Evolutionary conservation across 2,797 vertebrate genomes (phyloP).

Genomic region (Molossus molossus): DNA sequence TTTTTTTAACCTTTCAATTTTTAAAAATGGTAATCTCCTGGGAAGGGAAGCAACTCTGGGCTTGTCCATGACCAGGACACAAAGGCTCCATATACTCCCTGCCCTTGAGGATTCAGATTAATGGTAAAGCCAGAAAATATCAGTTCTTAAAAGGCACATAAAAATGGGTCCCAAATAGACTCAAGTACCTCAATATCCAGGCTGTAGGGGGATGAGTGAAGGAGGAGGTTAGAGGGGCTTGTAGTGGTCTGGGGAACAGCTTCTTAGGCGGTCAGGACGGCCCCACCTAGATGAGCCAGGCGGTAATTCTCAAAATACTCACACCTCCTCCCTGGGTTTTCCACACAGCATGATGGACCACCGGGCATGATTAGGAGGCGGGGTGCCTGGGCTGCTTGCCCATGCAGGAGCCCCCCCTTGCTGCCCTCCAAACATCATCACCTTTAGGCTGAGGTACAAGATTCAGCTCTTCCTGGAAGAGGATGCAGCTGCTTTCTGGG

Average conservation of each 20-base stretch:
- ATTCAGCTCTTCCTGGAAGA: background rate
- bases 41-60: background rate
- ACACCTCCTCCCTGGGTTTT: background rate
- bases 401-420: background rate
- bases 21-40: background rate
- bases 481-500: background rate
- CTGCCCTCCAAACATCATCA: background rate
- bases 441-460: background rate
- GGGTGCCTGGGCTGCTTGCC: background rate
- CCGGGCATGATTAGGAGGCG: background rate
- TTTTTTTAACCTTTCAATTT: background rate
- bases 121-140: too few relatives aligned
- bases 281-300: background rate
- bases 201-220: background rate
- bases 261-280: background rate
- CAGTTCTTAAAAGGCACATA: background rate
- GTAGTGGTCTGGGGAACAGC: rapidly evolving
- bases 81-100: background rate
- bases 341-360: background rate
- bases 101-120: background rate
- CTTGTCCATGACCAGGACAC: background rate
- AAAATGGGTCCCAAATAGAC: background rate
- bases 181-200: background rate
- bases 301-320: background rate
- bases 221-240: background rate